phyloP scores from a whole-genome alignment of 1,140 invertebrate genomes.

The Homalodisca vitripennis region DNA sequence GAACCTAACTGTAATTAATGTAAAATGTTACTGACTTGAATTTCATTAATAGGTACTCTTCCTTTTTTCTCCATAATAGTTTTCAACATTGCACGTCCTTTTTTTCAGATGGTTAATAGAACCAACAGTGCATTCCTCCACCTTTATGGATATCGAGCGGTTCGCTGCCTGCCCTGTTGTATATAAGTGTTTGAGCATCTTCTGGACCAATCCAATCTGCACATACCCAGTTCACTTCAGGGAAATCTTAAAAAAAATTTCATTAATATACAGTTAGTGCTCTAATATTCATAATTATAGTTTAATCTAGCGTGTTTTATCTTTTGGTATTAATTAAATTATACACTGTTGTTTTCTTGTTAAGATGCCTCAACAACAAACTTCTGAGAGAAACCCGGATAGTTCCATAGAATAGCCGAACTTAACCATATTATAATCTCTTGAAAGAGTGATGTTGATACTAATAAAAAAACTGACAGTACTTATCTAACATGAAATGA shows the following conservation, averaged over 20 bases:
- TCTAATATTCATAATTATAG: no score
- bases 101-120: constrained; percentile 80
- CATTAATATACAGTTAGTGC: neutral
- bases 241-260: constrained; percentile 79
- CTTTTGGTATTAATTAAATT: no score
- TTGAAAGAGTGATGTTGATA: no score
- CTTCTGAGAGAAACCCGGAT: no score
- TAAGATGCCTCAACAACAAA: no score
- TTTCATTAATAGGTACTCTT: constrained; percentile 77
- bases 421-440: no score
- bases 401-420: no score
- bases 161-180: constrained; percentile 94
- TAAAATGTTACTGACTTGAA: constrained; percentile 42
- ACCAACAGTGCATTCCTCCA: constrained; percentile 87
- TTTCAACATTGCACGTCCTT: constrained; percentile 72
- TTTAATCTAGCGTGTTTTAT: no score
- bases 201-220: constrained; percentile 97
- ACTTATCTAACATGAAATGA: no score
- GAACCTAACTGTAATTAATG: no score
- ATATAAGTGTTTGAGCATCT: constrained; percentile 94
- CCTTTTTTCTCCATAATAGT: constrained; percentile 66
- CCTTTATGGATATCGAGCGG: constrained; percentile 81
- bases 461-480: no score
- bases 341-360: no score
- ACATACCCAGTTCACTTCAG: constrained; percentile 95